These are phyloP conservation scores for Amitus sp. DNA, from an alignment of 2,888 invertebrate species.

Conservation along the genomic window DNA sequence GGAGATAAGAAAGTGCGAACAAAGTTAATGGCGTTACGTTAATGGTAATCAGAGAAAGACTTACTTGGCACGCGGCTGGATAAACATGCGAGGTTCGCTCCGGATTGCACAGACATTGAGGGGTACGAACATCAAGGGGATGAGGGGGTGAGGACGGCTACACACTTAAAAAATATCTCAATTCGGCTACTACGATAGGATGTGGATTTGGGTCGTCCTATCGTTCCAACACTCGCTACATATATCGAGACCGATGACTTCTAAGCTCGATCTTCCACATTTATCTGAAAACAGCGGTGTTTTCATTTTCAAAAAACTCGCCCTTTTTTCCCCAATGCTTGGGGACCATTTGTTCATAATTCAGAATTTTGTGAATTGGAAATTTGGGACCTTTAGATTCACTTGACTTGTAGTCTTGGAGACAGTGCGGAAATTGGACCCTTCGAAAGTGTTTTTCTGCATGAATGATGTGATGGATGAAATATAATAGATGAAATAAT, in stretches of 20 bases:
- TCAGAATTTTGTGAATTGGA: too few species aligned
- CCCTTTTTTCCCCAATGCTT: too few species aligned
- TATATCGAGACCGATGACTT: conserved; percentile 44
- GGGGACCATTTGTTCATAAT: too few species aligned
- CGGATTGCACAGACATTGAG: conserved; percentile 28
- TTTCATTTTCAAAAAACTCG: conserved; percentile 27
- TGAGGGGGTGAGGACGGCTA: conserved; percentile 1
- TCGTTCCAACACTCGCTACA: conserved; percentile 45
- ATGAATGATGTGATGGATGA: too few species aligned
- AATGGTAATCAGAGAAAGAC: conserved; percentile 36
- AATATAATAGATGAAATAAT: too few species aligned
- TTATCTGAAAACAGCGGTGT: conserved; percentile 42
- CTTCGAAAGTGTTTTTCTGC: too few species aligned
- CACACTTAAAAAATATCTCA: conserved; percentile 46
- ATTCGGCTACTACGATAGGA: conserved; percentile 55
- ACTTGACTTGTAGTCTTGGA: too few species aligned
- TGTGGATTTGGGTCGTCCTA: conserved; percentile 45
- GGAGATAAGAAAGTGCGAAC: conserved; percentile 27
- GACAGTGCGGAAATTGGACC: too few species aligned
- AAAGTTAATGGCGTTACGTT: conserved; percentile 24
- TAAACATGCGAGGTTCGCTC: conserved; percentile 41
- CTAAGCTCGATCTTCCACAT: conserved; percentile 41
- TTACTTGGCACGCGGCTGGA: conserved; percentile 39
- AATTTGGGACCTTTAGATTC: too few species aligned
- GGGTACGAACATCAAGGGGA: background rate